Percentiles rank a stretch among this genome's conserved stretches.
These are phyloP conservation scores for Aleiodes leptofemur DNA, from an alignment of 2,888 invertebrate genomes.

Conservation along the genomic window DNA sequence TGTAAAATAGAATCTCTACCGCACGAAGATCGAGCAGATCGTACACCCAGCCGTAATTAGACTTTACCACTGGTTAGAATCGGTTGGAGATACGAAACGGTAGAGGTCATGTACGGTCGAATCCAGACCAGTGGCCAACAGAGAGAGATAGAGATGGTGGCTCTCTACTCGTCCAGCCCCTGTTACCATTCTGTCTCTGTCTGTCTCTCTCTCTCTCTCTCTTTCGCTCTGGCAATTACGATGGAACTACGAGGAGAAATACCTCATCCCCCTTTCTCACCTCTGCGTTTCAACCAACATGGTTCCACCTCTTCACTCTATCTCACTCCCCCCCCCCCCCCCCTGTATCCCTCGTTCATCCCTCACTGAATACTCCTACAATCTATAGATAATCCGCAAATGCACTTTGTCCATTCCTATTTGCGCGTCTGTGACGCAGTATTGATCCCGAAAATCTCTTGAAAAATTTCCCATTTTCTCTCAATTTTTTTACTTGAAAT, in stretches of 20 bases:
- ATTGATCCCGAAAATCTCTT: not conserved
- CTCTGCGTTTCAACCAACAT: slow-evolving; percentile 45
- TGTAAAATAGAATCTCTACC: slow-evolving; percentile 36
- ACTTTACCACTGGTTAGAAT: slow-evolving; percentile 47
- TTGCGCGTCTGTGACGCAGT: not conserved
- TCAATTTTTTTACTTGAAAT: no score
- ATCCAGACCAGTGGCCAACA: slow-evolving; percentile 42
- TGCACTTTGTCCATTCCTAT: slow-evolving; percentile 49
- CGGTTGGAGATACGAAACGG: slow-evolving; percentile 29
- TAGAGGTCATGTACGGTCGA: slow-evolving; percentile 19
- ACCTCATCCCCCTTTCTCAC: slow-evolving; percentile 52
- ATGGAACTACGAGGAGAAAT: slow-evolving; percentile 50
- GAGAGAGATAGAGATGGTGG: slow-evolving; percentile 52
- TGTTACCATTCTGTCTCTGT: slow-evolving; percentile 45
- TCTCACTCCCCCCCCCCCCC: not conserved
- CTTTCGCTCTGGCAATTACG: slow-evolving; percentile 63
- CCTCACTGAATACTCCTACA: slow-evolving; percentile 26
- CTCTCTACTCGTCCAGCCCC: slow-evolving; percentile 51
- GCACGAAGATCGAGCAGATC: slow-evolving; percentile 32
- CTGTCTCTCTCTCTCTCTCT: no score
- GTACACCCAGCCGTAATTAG: slow-evolving; percentile 47
- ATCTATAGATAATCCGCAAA: slow-evolving; percentile 49
- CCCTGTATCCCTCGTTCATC: not conserved
- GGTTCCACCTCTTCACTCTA: slow-evolving; percentile 34
- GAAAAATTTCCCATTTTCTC: no score